These are phyloP conservation scores for Lepidotrigona ventralis DNA, from an alignment of 1,140 invertebrate genomes.

Conservation along the genomic window DNA sequence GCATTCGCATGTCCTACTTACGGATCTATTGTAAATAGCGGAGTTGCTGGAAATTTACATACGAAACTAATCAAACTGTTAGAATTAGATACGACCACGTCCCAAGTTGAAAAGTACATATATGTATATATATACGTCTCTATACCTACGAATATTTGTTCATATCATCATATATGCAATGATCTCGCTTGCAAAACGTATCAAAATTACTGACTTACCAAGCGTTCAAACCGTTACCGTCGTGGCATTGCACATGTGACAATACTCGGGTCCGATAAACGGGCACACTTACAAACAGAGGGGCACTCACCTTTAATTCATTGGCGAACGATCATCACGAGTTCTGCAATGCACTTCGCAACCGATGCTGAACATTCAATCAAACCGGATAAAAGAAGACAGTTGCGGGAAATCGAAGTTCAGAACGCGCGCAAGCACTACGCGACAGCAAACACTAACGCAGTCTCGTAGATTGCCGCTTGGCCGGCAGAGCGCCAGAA, in stretches of 20 bases:
- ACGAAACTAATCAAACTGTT: neutral
- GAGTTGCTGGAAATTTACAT: constrained; percentile 12
- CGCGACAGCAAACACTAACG: constrained; percentile 43
- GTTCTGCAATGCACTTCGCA: constrained; percentile 10
- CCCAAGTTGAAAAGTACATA: neutral
- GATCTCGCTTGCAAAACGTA: neutral
- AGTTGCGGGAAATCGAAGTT: constrained; percentile 13
- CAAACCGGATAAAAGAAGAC: neutral
- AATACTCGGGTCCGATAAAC: neutral
- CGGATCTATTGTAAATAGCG: constrained; percentile 29
- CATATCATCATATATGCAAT: neutral
- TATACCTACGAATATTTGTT: neutral
- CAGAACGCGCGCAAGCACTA: constrained; percentile 50
- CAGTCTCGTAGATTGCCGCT: constrained; percentile 54
- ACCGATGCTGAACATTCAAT: constrained; percentile 3
- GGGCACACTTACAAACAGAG: constrained; percentile 14
- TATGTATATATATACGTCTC: neutral
- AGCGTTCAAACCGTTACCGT: constrained; percentile 1
- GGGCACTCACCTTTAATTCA: constrained; percentile 15
- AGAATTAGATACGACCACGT: neutral
- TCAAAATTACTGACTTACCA: constrained; percentile 32
- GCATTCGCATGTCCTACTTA: constrained; percentile 51
- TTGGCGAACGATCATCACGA: constrained; percentile 3
- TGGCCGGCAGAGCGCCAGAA: constrained; percentile 57
- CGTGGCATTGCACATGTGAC: constrained; percentile 27